These are phyloP conservation scores for Lucilia sericata DNA, from an alignment of 1,140 invertebrate genomes.

Conservation along the genomic window DNA sequence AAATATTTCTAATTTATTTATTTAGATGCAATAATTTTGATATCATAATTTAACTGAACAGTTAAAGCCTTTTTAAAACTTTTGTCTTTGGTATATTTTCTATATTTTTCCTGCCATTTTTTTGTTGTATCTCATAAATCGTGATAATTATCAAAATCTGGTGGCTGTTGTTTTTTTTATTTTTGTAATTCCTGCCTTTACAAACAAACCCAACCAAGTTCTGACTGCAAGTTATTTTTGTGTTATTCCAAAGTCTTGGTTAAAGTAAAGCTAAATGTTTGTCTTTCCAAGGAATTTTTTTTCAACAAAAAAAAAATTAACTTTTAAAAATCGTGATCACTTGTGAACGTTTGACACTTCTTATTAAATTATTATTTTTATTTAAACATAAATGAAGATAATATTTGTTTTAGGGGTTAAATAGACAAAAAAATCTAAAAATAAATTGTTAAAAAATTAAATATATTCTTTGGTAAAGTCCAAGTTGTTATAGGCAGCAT, in stretches of 20 bases:
- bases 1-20: too few species aligned
- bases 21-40: not conserved
- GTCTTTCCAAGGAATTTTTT: constrained; percentile 15
- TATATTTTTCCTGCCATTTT: not conserved
- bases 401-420: not conserved
- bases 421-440: not conserved
- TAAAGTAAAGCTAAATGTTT: not conserved
- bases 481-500: too few species aligned
- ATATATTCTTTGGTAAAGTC: too few species aligned
- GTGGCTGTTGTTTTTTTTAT: not conserved
- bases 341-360: not conserved
- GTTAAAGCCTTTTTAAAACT: not conserved
- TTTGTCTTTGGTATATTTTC: not conserved
- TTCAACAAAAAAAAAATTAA: not conserved
- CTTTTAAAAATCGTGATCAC: not conserved
- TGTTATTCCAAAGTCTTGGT: too few species aligned
- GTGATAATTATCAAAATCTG: constrained; percentile 8
- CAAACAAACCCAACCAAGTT: not conserved
- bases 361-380: constrained; percentile 25
- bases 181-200: too few species aligned
- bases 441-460: too few species aligned
- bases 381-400: not conserved
- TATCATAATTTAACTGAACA: not conserved
- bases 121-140: not conserved
- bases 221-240: not conserved